Percentiles rank a stretch among this genome's conserved stretches.
Evolutionary conservation across 23 tunicate species (phyloP).

Genomic region (Botrylloides violaceus): DNA sequence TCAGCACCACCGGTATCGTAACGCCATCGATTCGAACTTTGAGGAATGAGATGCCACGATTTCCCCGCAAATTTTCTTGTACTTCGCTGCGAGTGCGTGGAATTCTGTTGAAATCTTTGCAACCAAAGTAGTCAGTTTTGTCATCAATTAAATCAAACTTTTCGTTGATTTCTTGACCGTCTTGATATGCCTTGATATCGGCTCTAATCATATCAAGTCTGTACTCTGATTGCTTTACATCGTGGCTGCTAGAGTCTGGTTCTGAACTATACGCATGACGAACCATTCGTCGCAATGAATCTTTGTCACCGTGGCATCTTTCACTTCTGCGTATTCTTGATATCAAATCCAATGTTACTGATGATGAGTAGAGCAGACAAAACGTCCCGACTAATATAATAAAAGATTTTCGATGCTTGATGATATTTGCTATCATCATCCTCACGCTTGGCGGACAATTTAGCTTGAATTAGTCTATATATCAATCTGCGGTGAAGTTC

Average conservation of each 20-base stretch:
- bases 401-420: constrained; percentile 15
- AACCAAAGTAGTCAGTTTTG: constrained; percentile 22
- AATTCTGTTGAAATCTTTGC: constrained; percentile 12
- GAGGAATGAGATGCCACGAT: constrained; percentile 76
- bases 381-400: background rate
- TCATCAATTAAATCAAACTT: background rate
- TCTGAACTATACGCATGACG: background rate
- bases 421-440: background rate
- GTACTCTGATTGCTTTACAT: background rate
- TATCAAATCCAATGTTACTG: constrained; percentile 6
- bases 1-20: constrained; percentile 45
- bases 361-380: constrained; percentile 35
- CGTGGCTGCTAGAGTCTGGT: background rate
- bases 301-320: background rate
- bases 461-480: too few relatives aligned
- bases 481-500: too few relatives aligned
- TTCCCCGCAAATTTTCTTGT: constrained; percentile 58
- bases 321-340: background rate
- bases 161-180: background rate
- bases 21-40: constrained; percentile 49
- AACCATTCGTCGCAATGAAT: background rate
- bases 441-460: too few relatives aligned
- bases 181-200: background rate
- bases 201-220: constrained; percentile 7
- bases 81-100: constrained; percentile 23